phyloP scores from a whole-genome alignment of 2,888 invertebrate genomes.

The Syritta pipiens region DNA sequence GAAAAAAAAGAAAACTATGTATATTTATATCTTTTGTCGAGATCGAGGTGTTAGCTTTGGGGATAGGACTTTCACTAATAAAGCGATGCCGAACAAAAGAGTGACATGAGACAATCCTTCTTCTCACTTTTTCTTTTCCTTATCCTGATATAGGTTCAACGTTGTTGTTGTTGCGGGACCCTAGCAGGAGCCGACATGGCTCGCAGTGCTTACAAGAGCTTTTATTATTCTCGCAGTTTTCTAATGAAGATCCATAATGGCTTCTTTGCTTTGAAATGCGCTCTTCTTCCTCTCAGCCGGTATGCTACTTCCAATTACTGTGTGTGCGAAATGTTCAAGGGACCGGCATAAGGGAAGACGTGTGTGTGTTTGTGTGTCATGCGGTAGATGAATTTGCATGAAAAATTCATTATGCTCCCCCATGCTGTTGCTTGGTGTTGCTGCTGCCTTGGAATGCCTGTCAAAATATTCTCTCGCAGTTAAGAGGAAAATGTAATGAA shows the following conservation, averaged over 20 bases:
- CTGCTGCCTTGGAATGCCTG: constrained; percentile 5
- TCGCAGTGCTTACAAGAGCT: neutral
- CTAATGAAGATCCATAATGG: constrained; percentile 49
- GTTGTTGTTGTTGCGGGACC: neutral
- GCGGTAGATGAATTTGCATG: constrained; percentile 44
- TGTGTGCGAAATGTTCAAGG: constrained; percentile 43
- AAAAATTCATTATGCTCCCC: constrained; percentile 50
- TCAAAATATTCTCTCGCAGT: constrained; percentile 13
- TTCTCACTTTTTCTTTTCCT: too few species aligned
- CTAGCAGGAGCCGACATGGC: constrained; percentile 4
- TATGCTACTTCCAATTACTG: constrained; percentile 37
- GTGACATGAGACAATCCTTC: constrained; percentile 60
- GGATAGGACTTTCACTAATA: constrained; percentile 35
- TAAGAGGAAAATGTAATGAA: constrained; percentile 22
- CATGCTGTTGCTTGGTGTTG: neutral
- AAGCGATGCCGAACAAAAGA: constrained; percentile 43
- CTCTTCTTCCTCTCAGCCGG: neutral
- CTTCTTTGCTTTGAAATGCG: constrained; percentile 20
- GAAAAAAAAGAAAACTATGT: constrained; percentile 12
- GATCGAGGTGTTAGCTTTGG: constrained; percentile 6
- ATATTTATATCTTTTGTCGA: constrained; percentile 6
- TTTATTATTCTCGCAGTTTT: constrained; percentile 32
- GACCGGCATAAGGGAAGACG: neutral
- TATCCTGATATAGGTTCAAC: constrained; percentile 37
- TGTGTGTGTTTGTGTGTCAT: neutral